phyloP scores from a whole-genome alignment of 2,113 vertebrate species.

The pig (Sus scrofa) region DNA sequence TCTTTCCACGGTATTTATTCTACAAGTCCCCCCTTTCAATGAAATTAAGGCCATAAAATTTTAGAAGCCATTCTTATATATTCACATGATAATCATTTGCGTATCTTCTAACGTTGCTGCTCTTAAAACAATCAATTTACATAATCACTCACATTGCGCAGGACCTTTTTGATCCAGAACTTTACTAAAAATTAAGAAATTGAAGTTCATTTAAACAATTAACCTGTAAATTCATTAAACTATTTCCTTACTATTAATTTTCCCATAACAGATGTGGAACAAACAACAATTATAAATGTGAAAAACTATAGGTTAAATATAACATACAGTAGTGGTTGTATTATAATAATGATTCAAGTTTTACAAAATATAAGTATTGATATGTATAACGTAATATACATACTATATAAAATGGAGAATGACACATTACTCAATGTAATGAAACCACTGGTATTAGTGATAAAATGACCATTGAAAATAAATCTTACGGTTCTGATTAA shows the following conservation, averaged over 20 bases:
- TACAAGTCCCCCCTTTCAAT: not conserved
- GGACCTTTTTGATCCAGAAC: not conserved
- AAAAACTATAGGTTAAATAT: not conserved
- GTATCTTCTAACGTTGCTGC: not conserved
- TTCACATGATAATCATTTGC: not conserved
- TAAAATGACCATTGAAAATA: not conserved
- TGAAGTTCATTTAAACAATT: conserved; percentile 23
- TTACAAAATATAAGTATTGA: not conserved
- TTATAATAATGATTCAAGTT: not conserved
- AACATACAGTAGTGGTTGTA: not conserved
- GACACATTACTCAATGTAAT: not conserved
- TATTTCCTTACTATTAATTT: not conserved
- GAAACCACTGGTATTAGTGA: not conserved
- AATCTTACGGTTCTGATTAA: not conserved
- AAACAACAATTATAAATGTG: not conserved
- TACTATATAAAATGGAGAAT: conserved; percentile 10
- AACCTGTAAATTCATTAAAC: not conserved
- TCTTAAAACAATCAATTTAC: not conserved
- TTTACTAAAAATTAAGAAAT: conserved; percentile 29
- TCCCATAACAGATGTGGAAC: not conserved
- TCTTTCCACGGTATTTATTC: conserved; percentile 6
- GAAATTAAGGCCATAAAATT: not conserved
- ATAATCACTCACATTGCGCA: not conserved
- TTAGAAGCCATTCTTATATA: not conserved
- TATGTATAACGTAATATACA: not conserved